Base-by-base conservation (phyloP, 2,113 vertebrate species). In the Trematomus loennbergii region DNA sequence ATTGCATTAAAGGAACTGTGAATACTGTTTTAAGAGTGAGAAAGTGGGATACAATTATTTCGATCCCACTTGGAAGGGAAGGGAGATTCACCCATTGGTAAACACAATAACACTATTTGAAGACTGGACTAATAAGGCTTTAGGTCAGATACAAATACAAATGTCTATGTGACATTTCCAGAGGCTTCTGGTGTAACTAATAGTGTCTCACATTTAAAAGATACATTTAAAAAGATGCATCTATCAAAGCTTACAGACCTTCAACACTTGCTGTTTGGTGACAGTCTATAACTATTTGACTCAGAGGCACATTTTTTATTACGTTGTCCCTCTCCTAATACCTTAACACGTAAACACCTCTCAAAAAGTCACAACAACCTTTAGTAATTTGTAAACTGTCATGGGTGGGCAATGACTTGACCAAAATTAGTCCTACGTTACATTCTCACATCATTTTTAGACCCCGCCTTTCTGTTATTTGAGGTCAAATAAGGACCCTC, bases 221-320 rank as follows among this genome's bases (percentile, higher is more conserved):
- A 59, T 59, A 12, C 20, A 25, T 57, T 25, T 12, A 2, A 25
- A 25, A 33, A 33, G 57, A 59, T 59, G 15, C 57, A 17, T 13
- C 0, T 2, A 17, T 1, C 57, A 29, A 29, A 29, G 29, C 29
- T 29, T 29, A 29, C 29, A 29, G 29, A 29, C 29, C 29, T 29
- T 29, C 29, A 29, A 29, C 29, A 29, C 29, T 15, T 58, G 22
- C 22, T 58, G 55, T 58, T 15, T 0, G 22, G 12, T 58, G 5
- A 55, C n/a, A 55, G 5, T 57, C 5, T 22, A 15, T 7, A 15
- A 6, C 55, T 25, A 29, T 13, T 25, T 12, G 12, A 57, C 54
- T 6, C 12, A 3, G 36, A 5, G 5, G 15, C 2, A 2, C 2
- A 0, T 1, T 12, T 25, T 57, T 1, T 0, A 58, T 58, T 29